Base-by-base conservation (phyloP, 2,888 invertebrate genomes). In the Sinelater perroti region DNA sequence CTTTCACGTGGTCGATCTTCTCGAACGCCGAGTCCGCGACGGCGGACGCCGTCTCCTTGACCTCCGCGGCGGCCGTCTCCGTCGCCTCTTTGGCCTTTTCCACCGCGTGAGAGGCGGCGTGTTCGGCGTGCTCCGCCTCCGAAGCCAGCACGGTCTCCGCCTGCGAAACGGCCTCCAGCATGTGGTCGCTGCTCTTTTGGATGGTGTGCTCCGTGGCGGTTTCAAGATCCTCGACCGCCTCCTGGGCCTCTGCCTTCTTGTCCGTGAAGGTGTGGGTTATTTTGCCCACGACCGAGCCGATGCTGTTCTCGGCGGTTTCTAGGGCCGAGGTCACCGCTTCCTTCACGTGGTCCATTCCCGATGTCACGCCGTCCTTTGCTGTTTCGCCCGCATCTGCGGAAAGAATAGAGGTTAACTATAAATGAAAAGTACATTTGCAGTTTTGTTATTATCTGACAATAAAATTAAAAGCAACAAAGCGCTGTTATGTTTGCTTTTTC, bases 301-400 rank as follows among this genome's bases (percentile, higher is more conserved):
- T 65, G 16, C 74, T 71, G 45, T 72, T 70, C 65, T 75, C 77
- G 1, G 75, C 77, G 2, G 71, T 71, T 16, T 64, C 68, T 3
- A 76, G 63, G 2, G 73, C 76, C 1, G 71, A 68, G 31, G 71
- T 70, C 45, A 78, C 65, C 2, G 75, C 70, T 14, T 70, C 72
- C 62, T 78, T 77, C 2, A 78, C 70, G 24, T 72, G 67, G n/a
- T 73, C 75, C 51, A 76, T 68, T 28, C 74, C 74, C 1, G 69
- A 64, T 18, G 62, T 62, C 7, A 76, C 57, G 2, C 71, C 73
- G 4, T 75, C 75, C 60, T 72, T 70, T 3, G 73, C 73, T 11
- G 71, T 61, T 10, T 73, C 72, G 2, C 73, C 72, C 8, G 72
- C 72, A 60, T 74, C 76, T 77, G 62, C 5, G 26, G 26, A 26